Conservation (phyloP, 2,888 invertebrate species). For the Callosobruchus maculatus region DNA sequence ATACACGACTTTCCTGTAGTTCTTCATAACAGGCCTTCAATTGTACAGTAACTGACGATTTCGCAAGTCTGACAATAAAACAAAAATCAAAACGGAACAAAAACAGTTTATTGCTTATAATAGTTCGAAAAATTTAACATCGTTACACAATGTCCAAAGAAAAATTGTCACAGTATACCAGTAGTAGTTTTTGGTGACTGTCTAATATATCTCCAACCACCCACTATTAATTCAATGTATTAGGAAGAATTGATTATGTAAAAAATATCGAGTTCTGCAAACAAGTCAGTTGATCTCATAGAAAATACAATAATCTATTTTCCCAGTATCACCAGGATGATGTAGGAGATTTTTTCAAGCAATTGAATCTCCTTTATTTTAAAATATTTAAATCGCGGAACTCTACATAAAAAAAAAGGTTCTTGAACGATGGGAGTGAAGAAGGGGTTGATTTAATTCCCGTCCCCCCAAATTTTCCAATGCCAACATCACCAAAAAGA, state of each 20-base stretch:
- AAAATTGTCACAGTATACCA: not conserved
- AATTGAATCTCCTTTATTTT: too few species aligned
- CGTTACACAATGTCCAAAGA: not conserved
- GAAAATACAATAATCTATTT: not conserved
- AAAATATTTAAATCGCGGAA: too few species aligned
- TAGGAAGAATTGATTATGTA: not conserved
- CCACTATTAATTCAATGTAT: not conserved
- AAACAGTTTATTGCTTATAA: not conserved
- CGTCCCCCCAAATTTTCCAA: too few species aligned
- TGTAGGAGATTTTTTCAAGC: too few species aligned
- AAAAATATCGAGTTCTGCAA: not conserved
- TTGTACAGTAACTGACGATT: too few species aligned
- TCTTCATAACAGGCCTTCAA: too few species aligned
- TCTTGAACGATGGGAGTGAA: too few species aligned
- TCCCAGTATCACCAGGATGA: too few species aligned
- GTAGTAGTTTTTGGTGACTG: not conserved
- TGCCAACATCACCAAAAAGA: too few species aligned
- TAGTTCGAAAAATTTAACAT: not conserved
- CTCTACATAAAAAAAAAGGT: too few species aligned
- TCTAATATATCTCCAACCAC: not conserved
- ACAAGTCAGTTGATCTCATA: not conserved
- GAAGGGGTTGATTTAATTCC: too few species aligned
- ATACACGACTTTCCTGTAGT: too few species aligned
- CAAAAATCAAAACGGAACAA: not conserved
- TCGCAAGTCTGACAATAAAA: not conserved